Evolutionary conservation across 2,888 invertebrate species (phyloP).

Genomic region (Doris montereyensis): DNA sequence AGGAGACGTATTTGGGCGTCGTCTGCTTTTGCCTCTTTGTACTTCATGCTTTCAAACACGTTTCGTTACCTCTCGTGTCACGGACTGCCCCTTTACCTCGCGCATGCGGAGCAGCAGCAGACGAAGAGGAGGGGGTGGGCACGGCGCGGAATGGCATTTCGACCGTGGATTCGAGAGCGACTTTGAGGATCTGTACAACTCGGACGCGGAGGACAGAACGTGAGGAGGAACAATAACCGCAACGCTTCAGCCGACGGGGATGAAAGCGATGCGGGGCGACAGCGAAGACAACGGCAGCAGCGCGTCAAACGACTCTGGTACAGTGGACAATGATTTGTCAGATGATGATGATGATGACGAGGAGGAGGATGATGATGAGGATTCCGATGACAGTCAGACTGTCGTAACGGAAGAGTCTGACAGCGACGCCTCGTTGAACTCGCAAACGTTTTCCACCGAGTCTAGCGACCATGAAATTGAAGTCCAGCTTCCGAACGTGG

Average conservation of each 20-base stretch:
- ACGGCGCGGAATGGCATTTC: conserved; percentile 36
- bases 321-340: conserved; percentile 14
- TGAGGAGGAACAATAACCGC: conserved; percentile 9
- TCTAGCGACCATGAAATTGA: conserved; percentile 58
- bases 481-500: conserved; percentile 53
- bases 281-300: conserved; percentile 18
- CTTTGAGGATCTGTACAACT: conserved; percentile 47
- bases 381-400: conserved; percentile 36
- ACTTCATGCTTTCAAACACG: conserved; percentile 35
- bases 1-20: conserved; percentile 57
- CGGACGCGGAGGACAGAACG: conserved; percentile 41
- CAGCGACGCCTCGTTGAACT: conserved; percentile 47
- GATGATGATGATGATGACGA: conserved; percentile 17
- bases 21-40: conserved; percentile 40
- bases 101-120: conserved; percentile 35
- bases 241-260: background rate
- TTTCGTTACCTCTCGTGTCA: conserved; percentile 19
- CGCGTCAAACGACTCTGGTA: no score
- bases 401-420: conserved; percentile 37
- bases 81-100: conserved; percentile 25
- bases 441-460: conserved; percentile 49
- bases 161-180: conserved; percentile 56
- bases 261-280: conserved; percentile 11
- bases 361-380: conserved; percentile 25
- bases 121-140: conserved; percentile 31